Conservation (phyloP, 1,140 invertebrate genomes). For the Matsumurasca onukii region DNA sequence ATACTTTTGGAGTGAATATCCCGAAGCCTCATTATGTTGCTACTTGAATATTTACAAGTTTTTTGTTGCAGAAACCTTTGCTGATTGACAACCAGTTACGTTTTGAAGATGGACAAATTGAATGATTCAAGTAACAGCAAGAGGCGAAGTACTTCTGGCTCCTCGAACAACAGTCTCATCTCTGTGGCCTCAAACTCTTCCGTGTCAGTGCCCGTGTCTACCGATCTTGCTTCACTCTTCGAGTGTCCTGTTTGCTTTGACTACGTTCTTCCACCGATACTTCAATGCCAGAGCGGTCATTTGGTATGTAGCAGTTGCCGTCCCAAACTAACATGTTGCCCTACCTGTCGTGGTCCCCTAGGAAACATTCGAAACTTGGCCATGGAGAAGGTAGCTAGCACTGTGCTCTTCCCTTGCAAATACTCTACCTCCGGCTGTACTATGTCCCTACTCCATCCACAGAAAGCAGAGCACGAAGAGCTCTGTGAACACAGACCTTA, state of each 20-base stretch:
- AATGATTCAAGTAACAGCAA: background rate
- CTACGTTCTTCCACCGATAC: conserved; percentile 96
- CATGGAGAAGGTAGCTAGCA: conserved; percentile 99
- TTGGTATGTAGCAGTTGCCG: conserved; percentile 93
- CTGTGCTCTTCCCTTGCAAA: conserved; percentile 98
- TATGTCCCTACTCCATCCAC: conserved; percentile 89
- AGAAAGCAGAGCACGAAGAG: conserved; percentile 98
- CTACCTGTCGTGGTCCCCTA: conserved; percentile 94
- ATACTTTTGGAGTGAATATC: too few relatives aligned
- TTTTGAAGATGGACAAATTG: too few relatives aligned
- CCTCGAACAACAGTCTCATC: background rate
- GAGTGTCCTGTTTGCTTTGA: conserved; percentile 99
- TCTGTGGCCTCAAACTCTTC: background rate
- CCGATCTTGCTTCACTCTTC: conserved; percentile 92
- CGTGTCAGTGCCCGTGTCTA: conserved; percentile 48
- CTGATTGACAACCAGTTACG: too few relatives aligned
- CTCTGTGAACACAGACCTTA: conserved; percentile 97
- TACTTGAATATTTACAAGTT: too few relatives aligned
- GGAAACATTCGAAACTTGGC: conserved; percentile 95
- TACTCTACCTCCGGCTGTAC: conserved; percentile 96
- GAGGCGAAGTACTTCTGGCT: background rate
- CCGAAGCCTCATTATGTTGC: too few relatives aligned
- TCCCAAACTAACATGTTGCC: conserved; percentile 95
- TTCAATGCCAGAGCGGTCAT: conserved; percentile 87
- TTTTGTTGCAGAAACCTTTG: too few relatives aligned